These are phyloP conservation scores for Scrobipalpa atriplicella DNA, from an alignment of 2,888 invertebrate species.

Conservation along the genomic window DNA sequence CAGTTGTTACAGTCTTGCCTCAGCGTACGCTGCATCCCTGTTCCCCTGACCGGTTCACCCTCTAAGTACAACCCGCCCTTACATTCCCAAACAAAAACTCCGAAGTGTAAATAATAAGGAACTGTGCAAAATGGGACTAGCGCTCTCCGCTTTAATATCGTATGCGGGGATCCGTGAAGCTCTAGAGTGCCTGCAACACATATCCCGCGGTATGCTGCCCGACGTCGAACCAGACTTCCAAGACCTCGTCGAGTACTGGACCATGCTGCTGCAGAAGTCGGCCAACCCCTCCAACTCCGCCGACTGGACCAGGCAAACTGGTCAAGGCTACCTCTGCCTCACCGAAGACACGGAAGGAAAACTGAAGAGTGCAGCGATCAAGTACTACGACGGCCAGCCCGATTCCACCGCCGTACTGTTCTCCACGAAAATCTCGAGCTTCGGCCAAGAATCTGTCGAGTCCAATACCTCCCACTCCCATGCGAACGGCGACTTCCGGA, in stretches of 20 bases:
- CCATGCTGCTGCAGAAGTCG: slow-evolving; percentile 59
- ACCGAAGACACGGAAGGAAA: slow-evolving; percentile 66
- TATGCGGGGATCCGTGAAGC: slow-evolving; percentile 90
- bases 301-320: slow-evolving; percentile 68
- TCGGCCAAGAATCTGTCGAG: slow-evolving; percentile 76
- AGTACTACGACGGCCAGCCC: slow-evolving; percentile 68
- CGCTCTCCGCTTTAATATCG: slow-evolving; percentile 88
- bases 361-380: slow-evolving; percentile 67
- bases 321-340: slow-evolving; percentile 73
- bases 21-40: slow-evolving; percentile 71
- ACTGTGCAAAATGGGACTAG: slow-evolving; percentile 84
- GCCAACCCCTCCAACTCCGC: slow-evolving; percentile 51
- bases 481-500: slow-evolving; percentile 69
- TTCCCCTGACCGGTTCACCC: slow-evolving; percentile 59
- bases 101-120: slow-evolving; percentile 39
- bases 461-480: slow-evolving; percentile 48
- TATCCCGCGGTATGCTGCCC: slow-evolving; percentile 74
- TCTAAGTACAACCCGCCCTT: slow-evolving; percentile 51
- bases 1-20: slow-evolving; percentile 81
- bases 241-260: slow-evolving; percentile 70
- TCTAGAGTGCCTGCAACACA: slow-evolving; percentile 80
- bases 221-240: slow-evolving; percentile 66
- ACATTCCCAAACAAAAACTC: slow-evolving; percentile 42
- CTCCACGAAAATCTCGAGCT: slow-evolving; percentile 80
- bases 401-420: slow-evolving; percentile 74